Conservation (phyloP, 2,888 invertebrate genomes). For the Pogonocherus hispidulus region DNA sequence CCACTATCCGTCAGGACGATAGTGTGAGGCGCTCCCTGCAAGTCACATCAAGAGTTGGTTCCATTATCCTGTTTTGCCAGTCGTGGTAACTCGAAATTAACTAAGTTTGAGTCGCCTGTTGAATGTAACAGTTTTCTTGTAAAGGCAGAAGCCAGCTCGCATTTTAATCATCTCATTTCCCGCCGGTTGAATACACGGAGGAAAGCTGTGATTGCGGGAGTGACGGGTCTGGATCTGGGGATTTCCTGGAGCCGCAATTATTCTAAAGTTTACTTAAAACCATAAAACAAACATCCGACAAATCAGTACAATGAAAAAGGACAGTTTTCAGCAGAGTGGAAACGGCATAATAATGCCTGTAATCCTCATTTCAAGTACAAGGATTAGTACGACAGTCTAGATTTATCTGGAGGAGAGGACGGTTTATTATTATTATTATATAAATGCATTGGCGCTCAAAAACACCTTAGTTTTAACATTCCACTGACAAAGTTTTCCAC, state of each 20-base stretch:
- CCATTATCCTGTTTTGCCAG: slow-evolving; percentile 33
- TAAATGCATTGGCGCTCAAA: no score
- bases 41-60: slow-evolving; percentile 26
- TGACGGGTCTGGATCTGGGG: not conserved
- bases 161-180: slow-evolving; percentile 32
- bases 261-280: not conserved
- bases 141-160: slow-evolving; percentile 23
- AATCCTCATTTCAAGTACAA: no score
- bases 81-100: slow-evolving; percentile 30
- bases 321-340: no score
- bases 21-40: slow-evolving; percentile 5
- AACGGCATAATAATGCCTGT: no score
- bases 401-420: no score
- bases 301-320: no score
- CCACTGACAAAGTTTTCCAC: no score
- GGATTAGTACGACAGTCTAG: no score
- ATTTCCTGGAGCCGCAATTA: not conserved
- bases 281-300: not conserved
- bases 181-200: slow-evolving; percentile 1
- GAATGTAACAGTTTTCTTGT: slow-evolving; percentile 33
- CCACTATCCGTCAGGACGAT: slow-evolving; percentile 17
- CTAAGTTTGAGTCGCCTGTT: slow-evolving; percentile 33
- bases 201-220: not conserved
- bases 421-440: no score
- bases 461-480: no score